Conservation (phyloP, 2,888 invertebrate species). For the Neoscelio sp. region DNA sequence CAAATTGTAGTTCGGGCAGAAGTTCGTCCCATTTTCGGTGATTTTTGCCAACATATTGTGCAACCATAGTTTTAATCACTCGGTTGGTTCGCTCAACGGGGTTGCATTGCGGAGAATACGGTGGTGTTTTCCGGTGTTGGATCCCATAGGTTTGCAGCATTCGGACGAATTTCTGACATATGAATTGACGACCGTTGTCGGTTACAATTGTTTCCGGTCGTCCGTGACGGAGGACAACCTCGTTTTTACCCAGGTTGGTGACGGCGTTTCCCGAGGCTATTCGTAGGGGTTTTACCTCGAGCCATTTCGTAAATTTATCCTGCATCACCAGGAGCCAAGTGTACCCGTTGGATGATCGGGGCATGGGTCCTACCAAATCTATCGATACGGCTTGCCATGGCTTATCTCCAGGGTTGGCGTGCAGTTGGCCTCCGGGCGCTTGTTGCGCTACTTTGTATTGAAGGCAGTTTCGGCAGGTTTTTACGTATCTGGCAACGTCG, state of each 20-base stretch:
- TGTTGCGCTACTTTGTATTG: conserved; percentile 16
- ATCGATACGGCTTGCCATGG: conserved; percentile 25
- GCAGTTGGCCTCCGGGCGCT: not conserved
- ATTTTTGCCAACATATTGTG: too few relatives aligned
- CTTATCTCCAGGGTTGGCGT: not conserved
- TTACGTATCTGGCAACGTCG: conserved; percentile 7
- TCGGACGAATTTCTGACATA: conserved; percentile 4
- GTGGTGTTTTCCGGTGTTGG: conserved; percentile 67
- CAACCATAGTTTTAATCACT: too few relatives aligned
- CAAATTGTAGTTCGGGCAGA: too few relatives aligned
- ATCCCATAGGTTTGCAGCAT: not conserved
- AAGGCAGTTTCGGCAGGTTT: not conserved
- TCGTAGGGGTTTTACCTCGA: conserved; percentile 18
- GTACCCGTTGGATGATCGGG: not conserved
- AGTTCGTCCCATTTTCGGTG: conserved; percentile 70
- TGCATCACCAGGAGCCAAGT: conserved; percentile 13
- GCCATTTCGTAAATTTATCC: conserved; percentile 42
- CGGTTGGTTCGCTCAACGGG: conserved; percentile 75
- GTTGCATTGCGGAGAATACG: conserved; percentile 75
- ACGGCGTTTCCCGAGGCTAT: not conserved
- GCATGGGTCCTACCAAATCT: conserved; percentile 27
- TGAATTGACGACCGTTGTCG: conserved; percentile 39
- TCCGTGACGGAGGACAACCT: conserved; percentile 3
- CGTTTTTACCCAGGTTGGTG: not conserved
- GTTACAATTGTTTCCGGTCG: not conserved